Conservation (phyloP, 2,888 invertebrate species). For the Apodemia mormo region DNA sequence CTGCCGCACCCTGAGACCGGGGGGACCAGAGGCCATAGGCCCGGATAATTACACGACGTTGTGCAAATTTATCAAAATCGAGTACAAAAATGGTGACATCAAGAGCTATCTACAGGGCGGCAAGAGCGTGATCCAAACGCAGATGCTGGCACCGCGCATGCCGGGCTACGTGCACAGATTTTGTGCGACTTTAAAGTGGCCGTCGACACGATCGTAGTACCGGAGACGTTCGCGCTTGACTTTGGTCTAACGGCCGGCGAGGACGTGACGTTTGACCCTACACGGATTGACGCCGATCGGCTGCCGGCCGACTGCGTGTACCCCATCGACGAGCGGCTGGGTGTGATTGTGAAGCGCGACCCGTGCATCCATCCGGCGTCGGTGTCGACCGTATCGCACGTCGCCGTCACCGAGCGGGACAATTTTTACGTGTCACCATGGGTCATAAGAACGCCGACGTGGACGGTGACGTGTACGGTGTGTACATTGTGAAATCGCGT, state of each 20-base stretch:
- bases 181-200: constrained; percentile 17
- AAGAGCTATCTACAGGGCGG: constrained; percentile 13
- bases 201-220: constrained; percentile 16
- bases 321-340: too few species aligned
- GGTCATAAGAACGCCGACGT: too few species aligned
- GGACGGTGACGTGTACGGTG: too few species aligned
- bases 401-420: too few species aligned
- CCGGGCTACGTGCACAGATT: constrained; percentile 9
- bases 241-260: constrained; percentile 15
- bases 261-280: constrained; percentile 1
- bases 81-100: too few species aligned
- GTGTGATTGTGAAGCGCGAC: too few species aligned
- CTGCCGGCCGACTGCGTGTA: too few species aligned
- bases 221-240: constrained; percentile 15
- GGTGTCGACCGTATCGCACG: too few species aligned
- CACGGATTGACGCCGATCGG: too few species aligned
- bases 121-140: constrained; percentile 17
- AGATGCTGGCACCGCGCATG: constrained; percentile 9
- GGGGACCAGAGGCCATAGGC: background rate
- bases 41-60: constrained; percentile 12
- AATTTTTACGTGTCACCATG: too few species aligned
- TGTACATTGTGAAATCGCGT: too few species aligned
- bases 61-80: constrained; percentile 7
- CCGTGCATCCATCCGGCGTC: too few species aligned
- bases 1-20: constrained; percentile 16